phyloP scores from a whole-genome alignment of 2,888 invertebrate genomes.

The Nomada lathburiana region DNA sequence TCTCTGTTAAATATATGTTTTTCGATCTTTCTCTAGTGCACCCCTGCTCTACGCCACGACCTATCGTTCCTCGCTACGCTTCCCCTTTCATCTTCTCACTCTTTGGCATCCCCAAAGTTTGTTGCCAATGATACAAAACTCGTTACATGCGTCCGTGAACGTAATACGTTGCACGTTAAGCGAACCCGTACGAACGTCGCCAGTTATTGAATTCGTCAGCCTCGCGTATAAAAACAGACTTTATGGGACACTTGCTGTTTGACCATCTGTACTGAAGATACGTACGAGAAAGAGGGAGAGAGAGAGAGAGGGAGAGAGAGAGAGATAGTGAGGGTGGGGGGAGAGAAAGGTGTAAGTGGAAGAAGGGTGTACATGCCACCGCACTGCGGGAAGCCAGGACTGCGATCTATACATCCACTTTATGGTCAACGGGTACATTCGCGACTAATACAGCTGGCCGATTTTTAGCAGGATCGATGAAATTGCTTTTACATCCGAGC shows the following conservation, averaged over 20 bases:
- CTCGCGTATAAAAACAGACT: slow-evolving; percentile 78
- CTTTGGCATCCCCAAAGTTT: slow-evolving; percentile 12
- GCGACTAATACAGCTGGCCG: slow-evolving; percentile 32
- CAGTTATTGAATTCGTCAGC: slow-evolving; percentile 82
- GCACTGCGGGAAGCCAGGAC: slow-evolving; percentile 65
- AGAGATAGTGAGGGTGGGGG: slow-evolving; percentile 25
- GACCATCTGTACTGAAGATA: slow-evolving; percentile 77
- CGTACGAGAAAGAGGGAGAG: not conserved
- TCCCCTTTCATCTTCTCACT: slow-evolving; percentile 12
- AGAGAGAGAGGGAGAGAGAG: not conserved
- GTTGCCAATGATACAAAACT: slow-evolving; percentile 75
- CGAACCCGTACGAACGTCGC: slow-evolving; percentile 58
- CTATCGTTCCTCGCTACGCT: slow-evolving; percentile 7
- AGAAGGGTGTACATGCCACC: slow-evolving; percentile 50
- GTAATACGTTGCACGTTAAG: slow-evolving; percentile 71
- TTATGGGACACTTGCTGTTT: slow-evolving; percentile 80
- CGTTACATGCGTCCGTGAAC: slow-evolving; percentile 79
- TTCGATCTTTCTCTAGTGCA: slow-evolving; percentile 32
- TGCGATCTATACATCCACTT: slow-evolving; percentile 55
- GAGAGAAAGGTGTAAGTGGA: slow-evolving; percentile 24
- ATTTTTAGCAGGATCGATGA: slow-evolving; percentile 24
- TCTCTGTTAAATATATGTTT: not conserved
- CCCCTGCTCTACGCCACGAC: not conserved
- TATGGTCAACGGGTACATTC: slow-evolving; percentile 41
- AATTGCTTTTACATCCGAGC: not conserved